A percentile compares a stretch with the other conserved stretches of the same genome.
Conservation (phyloP, 2,888 invertebrate genomes). For the Pycnomerus fuliginosus region DNA sequence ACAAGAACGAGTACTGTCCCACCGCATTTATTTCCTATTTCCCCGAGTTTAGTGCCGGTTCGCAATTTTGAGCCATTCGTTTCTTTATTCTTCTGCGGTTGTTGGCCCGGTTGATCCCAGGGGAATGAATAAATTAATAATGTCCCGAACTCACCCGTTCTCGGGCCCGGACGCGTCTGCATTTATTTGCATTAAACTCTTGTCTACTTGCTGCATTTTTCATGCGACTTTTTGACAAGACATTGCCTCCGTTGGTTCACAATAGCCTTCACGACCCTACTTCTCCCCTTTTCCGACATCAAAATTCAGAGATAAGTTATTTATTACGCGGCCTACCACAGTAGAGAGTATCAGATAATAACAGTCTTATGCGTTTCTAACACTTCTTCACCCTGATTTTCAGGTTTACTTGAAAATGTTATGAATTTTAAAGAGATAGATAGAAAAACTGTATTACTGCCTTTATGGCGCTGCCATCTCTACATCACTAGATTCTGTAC, state of each 20-base stretch:
- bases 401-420: too few relatives aligned
- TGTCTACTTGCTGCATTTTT: conserved; percentile 22
- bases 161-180: conserved; percentile 38
- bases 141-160: conserved; percentile 37
- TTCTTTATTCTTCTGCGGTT: conserved; percentile 42
- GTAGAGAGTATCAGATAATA: too few relatives aligned
- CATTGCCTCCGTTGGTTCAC: conserved; percentile 5
- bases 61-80: conserved; percentile 33
- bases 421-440: too few relatives aligned
- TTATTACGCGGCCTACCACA: too few relatives aligned
- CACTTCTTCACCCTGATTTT: too few relatives aligned
- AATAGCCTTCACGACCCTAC: conserved; percentile 6
- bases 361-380: too few relatives aligned
- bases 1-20: conserved; percentile 31
- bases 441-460: too few relatives aligned
- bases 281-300: too few relatives aligned
- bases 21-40: conserved; percentile 38
- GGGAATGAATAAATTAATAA: conserved; percentile 49
- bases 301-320: too few relatives aligned
- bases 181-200: conserved; percentile 44
- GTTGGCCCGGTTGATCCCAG: conserved; percentile 35
- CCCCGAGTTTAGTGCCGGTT: conserved; percentile 31
- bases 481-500: too few relatives aligned
- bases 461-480: too few relatives aligned
- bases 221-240: conserved; percentile 10